Evolutionary conservation across 2,113 vertebrate species (phyloP).

Genomic region (Leiothrix lutea): DNA sequence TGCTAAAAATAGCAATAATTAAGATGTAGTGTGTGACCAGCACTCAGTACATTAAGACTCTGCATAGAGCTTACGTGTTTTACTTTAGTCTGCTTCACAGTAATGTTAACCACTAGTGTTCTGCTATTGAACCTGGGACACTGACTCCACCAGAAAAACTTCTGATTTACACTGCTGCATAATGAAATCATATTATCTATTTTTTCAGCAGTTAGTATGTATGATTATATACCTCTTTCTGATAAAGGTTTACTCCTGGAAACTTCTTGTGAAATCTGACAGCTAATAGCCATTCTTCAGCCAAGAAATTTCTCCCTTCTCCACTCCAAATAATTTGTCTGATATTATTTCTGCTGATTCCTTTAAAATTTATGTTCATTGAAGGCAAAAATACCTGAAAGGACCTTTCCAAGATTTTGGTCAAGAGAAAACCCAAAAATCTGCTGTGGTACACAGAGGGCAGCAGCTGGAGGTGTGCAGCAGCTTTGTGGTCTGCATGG

Average conservation of each 20-base stretch:
- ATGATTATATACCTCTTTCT: background rate
- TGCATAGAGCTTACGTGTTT: background rate
- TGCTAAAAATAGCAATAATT: background rate
- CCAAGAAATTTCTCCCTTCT: background rate
- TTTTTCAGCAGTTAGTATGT: background rate
- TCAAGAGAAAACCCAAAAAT: background rate
- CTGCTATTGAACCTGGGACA: background rate
- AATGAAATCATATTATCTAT: background rate
- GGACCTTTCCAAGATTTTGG: background rate
- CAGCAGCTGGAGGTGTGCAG: background rate
- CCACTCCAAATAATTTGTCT: background rate
- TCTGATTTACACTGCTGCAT: background rate
- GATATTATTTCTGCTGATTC: background rate
- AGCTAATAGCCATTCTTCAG: background rate
- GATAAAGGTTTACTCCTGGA: background rate
- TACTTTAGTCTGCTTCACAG: background rate
- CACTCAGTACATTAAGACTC: background rate
- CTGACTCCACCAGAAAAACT: fast-evolving
- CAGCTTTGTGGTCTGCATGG: background rate
- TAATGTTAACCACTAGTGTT: background rate
- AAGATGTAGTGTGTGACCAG: background rate
- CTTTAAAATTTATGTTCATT: background rate
- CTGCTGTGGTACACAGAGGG: background rate
- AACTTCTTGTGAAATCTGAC: background rate
- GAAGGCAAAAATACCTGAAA: background rate